phyloP scores from a whole-genome alignment of 2,888 invertebrate species.

The Anthrax anthrax region DNA sequence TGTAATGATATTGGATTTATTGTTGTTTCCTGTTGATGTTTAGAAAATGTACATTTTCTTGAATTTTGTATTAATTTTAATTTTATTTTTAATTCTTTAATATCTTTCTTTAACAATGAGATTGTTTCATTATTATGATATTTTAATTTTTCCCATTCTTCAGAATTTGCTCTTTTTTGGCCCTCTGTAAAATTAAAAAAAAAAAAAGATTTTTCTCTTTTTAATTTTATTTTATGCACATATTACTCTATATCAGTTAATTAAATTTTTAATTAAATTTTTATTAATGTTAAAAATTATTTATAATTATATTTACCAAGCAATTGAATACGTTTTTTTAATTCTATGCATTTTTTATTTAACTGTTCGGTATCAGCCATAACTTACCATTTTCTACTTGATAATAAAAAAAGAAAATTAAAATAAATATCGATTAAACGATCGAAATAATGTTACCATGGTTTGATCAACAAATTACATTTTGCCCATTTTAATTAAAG shows the following conservation, averaged over 20 bases:
- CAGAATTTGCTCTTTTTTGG: slow-evolving; percentile 68
- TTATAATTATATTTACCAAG: slow-evolving; percentile 43
- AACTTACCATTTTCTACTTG: too few species aligned
- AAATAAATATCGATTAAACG: too few species aligned
- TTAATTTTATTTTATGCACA: not conserved
- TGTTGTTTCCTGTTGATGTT: slow-evolving; percentile 17
- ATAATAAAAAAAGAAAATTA: too few species aligned
- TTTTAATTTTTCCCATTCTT: slow-evolving; percentile 63
- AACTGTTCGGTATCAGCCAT: slow-evolving; percentile 26
- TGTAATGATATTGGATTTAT: slow-evolving; percentile 24
- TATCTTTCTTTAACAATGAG: slow-evolving; percentile 54
- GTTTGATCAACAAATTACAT: too few species aligned
- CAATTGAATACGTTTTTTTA: slow-evolving; percentile 73
- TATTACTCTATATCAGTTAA: too few species aligned
- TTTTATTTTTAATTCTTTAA: slow-evolving; percentile 46
- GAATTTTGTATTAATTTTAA: slow-evolving; percentile 34
- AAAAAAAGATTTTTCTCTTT: slow-evolving; percentile 6
- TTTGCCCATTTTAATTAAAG: too few species aligned
- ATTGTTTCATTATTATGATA: slow-evolving; percentile 58
- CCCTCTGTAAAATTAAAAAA: slow-evolving; percentile 46
- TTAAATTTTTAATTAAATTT: not conserved
- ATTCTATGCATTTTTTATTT: slow-evolving; percentile 67
- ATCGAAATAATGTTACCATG: too few species aligned
- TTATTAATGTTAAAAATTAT: not conserved
- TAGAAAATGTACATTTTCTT: slow-evolving; percentile 22